Percentiles rank a stretch among this genome's conserved stretches.
Conservation (phyloP, 2,888 invertebrate species). For the Terebella lapidaria region DNA sequence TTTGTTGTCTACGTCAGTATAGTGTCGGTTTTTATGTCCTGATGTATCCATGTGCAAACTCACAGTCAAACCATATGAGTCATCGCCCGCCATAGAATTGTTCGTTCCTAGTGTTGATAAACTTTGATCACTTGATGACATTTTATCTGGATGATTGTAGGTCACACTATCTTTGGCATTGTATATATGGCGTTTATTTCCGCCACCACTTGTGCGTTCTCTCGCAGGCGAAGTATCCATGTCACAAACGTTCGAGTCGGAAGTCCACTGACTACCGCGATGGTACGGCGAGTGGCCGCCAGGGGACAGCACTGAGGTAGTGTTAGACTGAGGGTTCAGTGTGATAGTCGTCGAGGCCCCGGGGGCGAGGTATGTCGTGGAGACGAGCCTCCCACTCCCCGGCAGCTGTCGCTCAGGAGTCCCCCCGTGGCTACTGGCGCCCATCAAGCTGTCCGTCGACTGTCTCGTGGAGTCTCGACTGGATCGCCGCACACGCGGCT, state of each 20-base stretch:
- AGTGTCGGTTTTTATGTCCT: too few species aligned
- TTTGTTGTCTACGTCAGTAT: background rate
- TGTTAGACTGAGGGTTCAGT: background rate
- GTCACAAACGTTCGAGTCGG: background rate
- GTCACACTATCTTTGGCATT: background rate
- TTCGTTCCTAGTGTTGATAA: too few species aligned
- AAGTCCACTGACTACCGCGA: background rate
- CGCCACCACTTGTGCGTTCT: too few species aligned
- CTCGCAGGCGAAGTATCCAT: background rate
- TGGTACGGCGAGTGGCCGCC: background rate
- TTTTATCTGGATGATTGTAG: too few species aligned
- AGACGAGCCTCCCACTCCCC: too few species aligned
- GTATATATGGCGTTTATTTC: too few species aligned
- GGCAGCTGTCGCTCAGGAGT: too few species aligned
- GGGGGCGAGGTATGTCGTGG: background rate
- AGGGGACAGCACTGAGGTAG: background rate
- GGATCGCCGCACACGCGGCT: background rate
- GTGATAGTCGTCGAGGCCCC: background rate
- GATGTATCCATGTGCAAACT: background rate
- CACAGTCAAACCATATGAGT: constrained; percentile 2
- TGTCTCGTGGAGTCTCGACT: background rate
- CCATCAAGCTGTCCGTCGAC: background rate
- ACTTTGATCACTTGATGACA: too few species aligned
- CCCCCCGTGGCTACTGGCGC: too few species aligned
- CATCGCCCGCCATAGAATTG: background rate